phyloP scores from a whole-genome alignment of 2,888 invertebrate species.

The Eristalis pertinax region DNA sequence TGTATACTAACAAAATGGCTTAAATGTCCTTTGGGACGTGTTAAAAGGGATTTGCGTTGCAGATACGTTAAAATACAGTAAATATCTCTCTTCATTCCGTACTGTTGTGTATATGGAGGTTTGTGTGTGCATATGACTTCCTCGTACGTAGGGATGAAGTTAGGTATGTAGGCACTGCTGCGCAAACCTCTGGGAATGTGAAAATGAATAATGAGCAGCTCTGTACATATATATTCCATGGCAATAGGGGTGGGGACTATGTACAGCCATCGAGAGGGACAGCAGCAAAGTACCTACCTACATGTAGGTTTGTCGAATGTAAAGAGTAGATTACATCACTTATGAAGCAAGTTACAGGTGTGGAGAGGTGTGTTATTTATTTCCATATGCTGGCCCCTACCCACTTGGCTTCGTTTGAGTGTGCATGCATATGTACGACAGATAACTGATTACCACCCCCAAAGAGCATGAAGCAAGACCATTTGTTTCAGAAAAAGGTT shows the following conservation, averaged over 20 bases:
- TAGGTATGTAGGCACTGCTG: not conserved
- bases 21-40: conserved; percentile 42
- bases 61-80: conserved; percentile 10
- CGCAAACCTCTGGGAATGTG: not conserved
- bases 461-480: not conserved
- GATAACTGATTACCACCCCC: not conserved
- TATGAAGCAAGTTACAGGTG: not conserved
- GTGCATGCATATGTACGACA: not conserved
- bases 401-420: not conserved
- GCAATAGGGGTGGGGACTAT: not conserved
- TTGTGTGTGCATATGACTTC: not conserved
- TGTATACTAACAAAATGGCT: conserved; percentile 4
- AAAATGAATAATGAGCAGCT: conserved; percentile 6
- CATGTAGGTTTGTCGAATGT: not conserved
- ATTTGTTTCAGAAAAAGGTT: not conserved
- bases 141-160: not conserved
- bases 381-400: not conserved
- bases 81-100: not conserved
- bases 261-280: not conserved
- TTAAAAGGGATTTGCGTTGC: conserved; percentile 32
- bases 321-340: not conserved
- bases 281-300: not conserved
- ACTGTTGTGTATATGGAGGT: not conserved
- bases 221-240: not conserved
- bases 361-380: not conserved